A percentile compares a stretch with the other conserved stretches of the same genome.
Evolutionary conservation across 2,797 vertebrate species (phyloP).

Genomic region (Mycteria americana): DNA sequence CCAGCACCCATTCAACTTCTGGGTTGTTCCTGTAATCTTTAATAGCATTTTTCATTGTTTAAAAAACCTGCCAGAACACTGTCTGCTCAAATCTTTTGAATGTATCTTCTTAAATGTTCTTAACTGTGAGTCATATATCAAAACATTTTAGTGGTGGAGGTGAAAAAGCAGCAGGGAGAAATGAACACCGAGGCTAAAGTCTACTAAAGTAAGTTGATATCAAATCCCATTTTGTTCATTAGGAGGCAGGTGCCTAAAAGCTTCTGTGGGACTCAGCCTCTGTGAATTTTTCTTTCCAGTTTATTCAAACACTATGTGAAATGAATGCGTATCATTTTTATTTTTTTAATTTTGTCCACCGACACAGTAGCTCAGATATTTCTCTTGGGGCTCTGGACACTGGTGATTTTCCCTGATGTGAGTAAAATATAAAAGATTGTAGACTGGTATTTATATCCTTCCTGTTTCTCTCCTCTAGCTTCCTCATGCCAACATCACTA

Average conservation of each 20-base stretch:
- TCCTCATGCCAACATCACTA: conserved; percentile 60
- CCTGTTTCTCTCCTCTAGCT: conserved; percentile 49
- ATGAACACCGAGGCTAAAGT: neutral
- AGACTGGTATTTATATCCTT: conserved; percentile 40
- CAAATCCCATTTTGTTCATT: neutral
- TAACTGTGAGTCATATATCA: conserved; percentile 3
- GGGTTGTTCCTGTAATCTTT: conserved; percentile 7
- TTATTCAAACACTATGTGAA: neutral
- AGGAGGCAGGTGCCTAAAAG: neutral
- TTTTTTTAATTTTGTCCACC: neutral
- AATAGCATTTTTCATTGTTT: conserved; percentile 27
- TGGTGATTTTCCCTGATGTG: conserved; percentile 11
- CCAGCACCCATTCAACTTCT: neutral
- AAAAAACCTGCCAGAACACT: neutral
- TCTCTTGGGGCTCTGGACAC: neutral
- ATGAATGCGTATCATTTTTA: rapidly evolving
- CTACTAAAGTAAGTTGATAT: neutral
- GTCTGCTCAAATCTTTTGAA: conserved; percentile 11
- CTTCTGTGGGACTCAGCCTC: neutral
- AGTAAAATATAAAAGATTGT: conserved; percentile 10
- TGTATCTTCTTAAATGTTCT: neutral
- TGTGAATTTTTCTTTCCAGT: neutral
- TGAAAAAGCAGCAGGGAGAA: neutral
- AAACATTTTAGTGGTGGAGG: conserved; percentile 2
- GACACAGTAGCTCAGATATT: neutral